Evolutionary conservation across 2,888 invertebrate species (phyloP), one percentile per base, ranked within the genome.

Genomic region (Cantharis lateralis): DNA sequence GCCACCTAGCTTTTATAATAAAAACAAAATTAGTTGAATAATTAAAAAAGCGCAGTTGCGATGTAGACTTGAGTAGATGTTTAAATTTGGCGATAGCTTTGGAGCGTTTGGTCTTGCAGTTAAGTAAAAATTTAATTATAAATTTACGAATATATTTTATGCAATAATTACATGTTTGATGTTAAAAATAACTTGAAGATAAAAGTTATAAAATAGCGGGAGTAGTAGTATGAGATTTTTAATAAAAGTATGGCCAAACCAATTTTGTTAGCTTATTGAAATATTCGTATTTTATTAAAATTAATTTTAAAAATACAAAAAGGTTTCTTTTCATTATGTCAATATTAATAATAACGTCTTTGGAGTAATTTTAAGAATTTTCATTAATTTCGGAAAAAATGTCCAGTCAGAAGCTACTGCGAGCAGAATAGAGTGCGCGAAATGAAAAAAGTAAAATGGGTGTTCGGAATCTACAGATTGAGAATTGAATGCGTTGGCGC

Each of bases 401-500:
- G 26, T 32, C 32, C 32, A 32, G 32, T 32, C 13, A 32, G 32
- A 4, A 32, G 32, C 32, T 32, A 32, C 13, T 32, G 32, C 32
- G 13, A 13, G 13, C 13, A 32, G 32, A 13, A 28, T 32, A 64
- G 66, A 66, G 70, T 70, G 68, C 66, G 24, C 48, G 15, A 71
- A 62, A 73, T 71, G 68, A 20, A 48, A 70, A 74, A 74, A 74
- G 64, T 68, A 72, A 66, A 26, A 66, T 77, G 66, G 68, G 72
- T 72, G 72, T 76, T 66, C 20, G 64, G 70, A 69, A 69, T 28
- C 72, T 68, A 20, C n/a, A 68, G 69, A 77, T 72, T 32, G 61
- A 75, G 72, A 75, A 75, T 70, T 68, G 70, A 76, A 68, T 71
- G 80, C 81, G 81, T 81, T 81, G 81, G 78, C 82, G 82, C 82